Evolutionary conservation across 2,113 vertebrate genomes (phyloP).

Genomic region (Phainopepla nitens): DNA sequence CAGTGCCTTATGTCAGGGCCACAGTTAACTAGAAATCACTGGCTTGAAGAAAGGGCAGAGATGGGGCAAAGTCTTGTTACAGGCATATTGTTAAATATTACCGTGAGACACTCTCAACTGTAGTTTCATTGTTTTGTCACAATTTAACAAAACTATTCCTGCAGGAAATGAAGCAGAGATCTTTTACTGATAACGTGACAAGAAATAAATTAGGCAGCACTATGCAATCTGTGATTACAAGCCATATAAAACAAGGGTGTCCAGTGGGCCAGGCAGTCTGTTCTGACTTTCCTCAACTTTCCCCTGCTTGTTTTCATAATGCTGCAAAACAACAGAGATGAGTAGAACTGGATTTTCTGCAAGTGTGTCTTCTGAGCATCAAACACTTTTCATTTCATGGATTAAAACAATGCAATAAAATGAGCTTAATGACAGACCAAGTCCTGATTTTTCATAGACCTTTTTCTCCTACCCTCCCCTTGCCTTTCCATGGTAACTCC

Average conservation of each 20-base stretch:
- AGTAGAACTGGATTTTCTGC: constrained; percentile 2
- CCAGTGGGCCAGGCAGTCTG: background rate
- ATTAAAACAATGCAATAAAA: background rate
- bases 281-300: background rate
- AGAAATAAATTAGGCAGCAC: background rate
- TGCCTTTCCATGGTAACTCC: background rate
- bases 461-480: background rate
- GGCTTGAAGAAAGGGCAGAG: background rate
- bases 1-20: background rate
- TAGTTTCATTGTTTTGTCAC: background rate
- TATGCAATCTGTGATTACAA: background rate
- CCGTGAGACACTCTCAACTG: background rate
- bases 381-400: background rate
- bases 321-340: background rate
- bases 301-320: background rate
- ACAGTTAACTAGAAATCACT: background rate
- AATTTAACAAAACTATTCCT: background rate
- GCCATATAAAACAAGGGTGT: background rate
- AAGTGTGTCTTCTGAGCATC: background rate
- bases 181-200: background rate
- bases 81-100: background rate
- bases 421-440: background rate
- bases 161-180: background rate
- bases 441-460: background rate
- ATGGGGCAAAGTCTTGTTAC: background rate